Evolutionary conservation across 2,888 invertebrate species (phyloP), one percentile per base, ranked within the genome.

Genomic region (Lycia hirtaria): DNA sequence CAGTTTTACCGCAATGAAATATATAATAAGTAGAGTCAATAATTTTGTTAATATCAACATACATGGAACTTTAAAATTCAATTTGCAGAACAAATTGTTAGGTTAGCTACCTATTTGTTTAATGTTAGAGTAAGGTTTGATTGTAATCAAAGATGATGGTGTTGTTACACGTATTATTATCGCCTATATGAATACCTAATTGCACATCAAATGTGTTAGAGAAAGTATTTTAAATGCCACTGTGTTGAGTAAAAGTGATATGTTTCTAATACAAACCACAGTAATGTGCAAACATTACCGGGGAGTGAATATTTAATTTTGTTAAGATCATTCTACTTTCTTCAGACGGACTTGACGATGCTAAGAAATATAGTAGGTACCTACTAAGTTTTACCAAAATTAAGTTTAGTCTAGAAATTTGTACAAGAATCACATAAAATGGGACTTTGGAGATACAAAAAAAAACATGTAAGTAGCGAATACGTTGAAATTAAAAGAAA

Each of bases 1-100:
- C 62, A 56, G 56, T 57, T 64, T 63, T 54, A 52, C 58, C 51
- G 64, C 60, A 64, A 60, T 65, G 57, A 63, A 65, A 65, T 62
- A 63, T 56, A 60, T 43, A 43, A 52, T 48, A 41, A 47, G 48
- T 45, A 41, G 52, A 49, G 53, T 63, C 61, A 60, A 65, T 64
- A 58, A 62, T 56, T 60, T 48, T 30, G 55, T 45, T 56, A 54
- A 54, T 64, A 65, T 65, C 51, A 59, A 63, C 63, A 63, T 67
- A 56, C 35, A 54, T 50, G 48, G 14, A 40, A 44, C 40, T 53
- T 52, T 57, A 14, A 37, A 38, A 60, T 60, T 60, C 60, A 60
- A 60, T 60, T 60, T 53, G 56, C 60, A 56, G 37, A 60, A 60
- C 60, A 56, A 53, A 63, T 56, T 50, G 55, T 41, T 15, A 30